Evolutionary conservation across 2,797 vertebrate genomes (phyloP), one percentile per base, ranked within the genome.

Genomic region (Lepilemur ruficaudatus): DNA sequence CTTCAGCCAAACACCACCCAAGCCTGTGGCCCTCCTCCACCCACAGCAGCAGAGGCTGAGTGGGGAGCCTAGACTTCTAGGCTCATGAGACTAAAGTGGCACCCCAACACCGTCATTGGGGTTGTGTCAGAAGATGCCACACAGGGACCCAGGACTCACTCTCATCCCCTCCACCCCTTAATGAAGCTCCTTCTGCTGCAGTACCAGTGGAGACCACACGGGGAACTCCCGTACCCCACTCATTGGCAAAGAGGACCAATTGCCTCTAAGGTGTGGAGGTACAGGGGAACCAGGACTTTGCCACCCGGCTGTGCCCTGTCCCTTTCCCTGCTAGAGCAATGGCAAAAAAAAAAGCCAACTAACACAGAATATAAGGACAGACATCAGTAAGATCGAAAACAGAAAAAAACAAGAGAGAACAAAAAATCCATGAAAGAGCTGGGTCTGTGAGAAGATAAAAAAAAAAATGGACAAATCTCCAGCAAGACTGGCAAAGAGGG

Each of bases 381-480:
- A 30, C 15, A 65, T 84, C 70, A 76, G 30, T 30, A 82, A 89
- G 57, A 76, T 0, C 55, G 75, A 75, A 85, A 92, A 80, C 35
- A 85, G n/a, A 70, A 78, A 70, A 70, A 83, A 80, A 48, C 10
- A 38, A 41, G 10, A 73, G 67, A 48, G n/a, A 80, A 81, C 55
- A 57, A 59, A 59, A 78, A 72, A 61, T 61, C 46, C 80, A 5
- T 11, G 23, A 84, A 76, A 67, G 14, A 65, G 9, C 25, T 57
- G 46, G 38, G 73, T 72, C 69, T 94, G 89, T 70, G 18, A 93
- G 61, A 93, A 87, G 23, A n/a, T 48, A 6, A 69, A 59, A 38
- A 69, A 59, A 38, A 46, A 59, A 84, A 55, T 7, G 8, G 57
- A 48, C 35, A 72, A 76, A 83, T 43, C 35, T 59, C 17, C 46